Evolutionary conservation across 2,113 vertebrate species (phyloP).

Genomic region (Xiphophorus maculatus): DNA sequence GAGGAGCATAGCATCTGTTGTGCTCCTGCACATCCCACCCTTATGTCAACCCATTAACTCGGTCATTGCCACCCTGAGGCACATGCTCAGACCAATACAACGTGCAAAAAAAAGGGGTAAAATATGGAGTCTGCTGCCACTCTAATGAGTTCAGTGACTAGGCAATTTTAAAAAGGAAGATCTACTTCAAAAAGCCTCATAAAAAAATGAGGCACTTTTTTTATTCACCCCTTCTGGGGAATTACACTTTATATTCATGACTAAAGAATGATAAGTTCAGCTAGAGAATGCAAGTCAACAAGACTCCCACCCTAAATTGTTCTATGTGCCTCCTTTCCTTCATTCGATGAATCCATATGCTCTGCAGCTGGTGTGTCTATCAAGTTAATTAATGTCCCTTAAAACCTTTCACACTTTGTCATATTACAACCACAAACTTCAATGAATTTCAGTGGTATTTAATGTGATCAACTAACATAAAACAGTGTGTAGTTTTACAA

Average conservation of each 20-base stretch:
- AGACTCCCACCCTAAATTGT: background rate
- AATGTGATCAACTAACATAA: background rate
- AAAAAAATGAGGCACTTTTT: constrained; percentile 6
- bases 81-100: constrained; percentile 68
- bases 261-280: constrained; percentile 26
- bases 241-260: constrained; percentile 32
- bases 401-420: background rate
- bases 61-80: constrained; percentile 67
- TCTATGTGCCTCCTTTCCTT: constrained; percentile 16
- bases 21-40: constrained; percentile 36
- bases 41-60: constrained; percentile 52
- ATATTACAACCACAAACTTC: background rate
- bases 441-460: background rate
- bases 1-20: constrained; percentile 58
- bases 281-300: constrained; percentile 45
- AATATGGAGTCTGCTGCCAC: constrained; percentile 59
- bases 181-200: constrained; percentile 32
- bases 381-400: no score
- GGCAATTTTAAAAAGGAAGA: constrained; percentile 26
- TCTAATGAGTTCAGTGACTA: constrained; percentile 64
- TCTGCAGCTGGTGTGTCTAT: constrained; percentile 16
- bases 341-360: constrained; percentile 23
- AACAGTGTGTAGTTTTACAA: background rate
- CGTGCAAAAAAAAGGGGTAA: constrained; percentile 53
- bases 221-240: constrained; percentile 16